Evolutionary conservation across 2,113 vertebrate species (phyloP).

Genomic region (Nycticorax nycticorax): DNA sequence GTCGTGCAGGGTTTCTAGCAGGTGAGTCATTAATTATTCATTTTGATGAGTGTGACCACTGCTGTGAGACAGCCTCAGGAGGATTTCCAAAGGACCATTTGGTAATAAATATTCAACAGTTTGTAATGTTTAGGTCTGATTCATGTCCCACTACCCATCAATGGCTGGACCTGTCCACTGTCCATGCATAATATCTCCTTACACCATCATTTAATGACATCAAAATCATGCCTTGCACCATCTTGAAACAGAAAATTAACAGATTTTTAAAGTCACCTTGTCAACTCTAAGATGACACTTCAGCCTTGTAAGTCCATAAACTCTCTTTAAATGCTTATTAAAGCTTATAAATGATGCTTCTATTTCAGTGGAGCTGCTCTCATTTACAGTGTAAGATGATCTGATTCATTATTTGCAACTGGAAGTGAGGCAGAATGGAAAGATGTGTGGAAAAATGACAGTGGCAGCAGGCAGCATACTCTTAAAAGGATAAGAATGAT

Average conservation of each 20-base stretch:
- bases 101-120: conserved; percentile 62
- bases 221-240: conserved; percentile 10
- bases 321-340: conserved; percentile 6
- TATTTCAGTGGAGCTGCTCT: neutral
- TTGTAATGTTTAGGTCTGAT: conserved; percentile 35
- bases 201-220: conserved; percentile 30
- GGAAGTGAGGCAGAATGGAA: neutral
- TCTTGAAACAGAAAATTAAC: conserved; percentile 50
- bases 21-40: conserved; percentile 39
- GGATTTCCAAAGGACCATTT: conserved; percentile 37
- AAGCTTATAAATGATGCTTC: conserved; percentile 15
- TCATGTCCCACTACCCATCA: neutral
- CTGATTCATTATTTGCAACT: neutral
- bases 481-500: neutral
- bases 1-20: neutral
- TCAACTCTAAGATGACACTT: neutral
- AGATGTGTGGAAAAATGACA: neutral
- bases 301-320: neutral
- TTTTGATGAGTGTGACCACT: neutral
- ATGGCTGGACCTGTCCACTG: neutral
- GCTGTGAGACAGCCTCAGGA: neutral
- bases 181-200: conserved; percentile 7
- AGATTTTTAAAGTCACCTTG: conserved; percentile 58
- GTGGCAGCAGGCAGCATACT: neutral
- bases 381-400: neutral